phyloP scores from a whole-genome alignment of 1,140 invertebrate species.

The Drosophila mojavensis region DNA sequence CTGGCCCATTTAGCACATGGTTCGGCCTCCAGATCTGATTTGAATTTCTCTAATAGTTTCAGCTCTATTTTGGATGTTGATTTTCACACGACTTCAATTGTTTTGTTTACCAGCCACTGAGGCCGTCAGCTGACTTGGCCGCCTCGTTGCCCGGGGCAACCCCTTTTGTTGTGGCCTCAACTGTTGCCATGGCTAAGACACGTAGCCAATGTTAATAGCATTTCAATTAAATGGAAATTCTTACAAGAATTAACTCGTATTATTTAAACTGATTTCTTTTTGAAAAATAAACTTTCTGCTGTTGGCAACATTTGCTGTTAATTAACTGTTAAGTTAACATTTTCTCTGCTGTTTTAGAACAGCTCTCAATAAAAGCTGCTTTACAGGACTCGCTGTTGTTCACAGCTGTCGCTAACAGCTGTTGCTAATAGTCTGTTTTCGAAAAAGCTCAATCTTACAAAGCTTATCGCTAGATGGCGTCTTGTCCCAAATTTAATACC shows the following conservation, averaged over 20 bases:
- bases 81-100: conserved; percentile 15
- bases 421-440: not conserved
- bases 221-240: not conserved
- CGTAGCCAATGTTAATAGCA: conserved; percentile 15
- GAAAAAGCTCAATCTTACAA: conserved; percentile 4
- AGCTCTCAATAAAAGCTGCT: too few relatives aligned
- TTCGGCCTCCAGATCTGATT: not conserved
- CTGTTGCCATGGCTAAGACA: conserved; percentile 37
- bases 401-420: not conserved
- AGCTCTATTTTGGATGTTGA: conserved; percentile 1
- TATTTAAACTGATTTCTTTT: not conserved
- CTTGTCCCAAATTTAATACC: conserved; percentile 10
- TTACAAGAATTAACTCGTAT: not conserved
- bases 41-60: too few relatives aligned
- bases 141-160: conserved; percentile 43
- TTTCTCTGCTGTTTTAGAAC: too few relatives aligned
- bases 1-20: conserved; percentile 60
- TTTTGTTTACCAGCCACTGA: conserved; percentile 59
- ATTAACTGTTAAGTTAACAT: too few relatives aligned
- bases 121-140: conserved; percentile 52
- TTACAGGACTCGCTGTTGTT: not conserved
- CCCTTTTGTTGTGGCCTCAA: conserved; percentile 40
- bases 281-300: too few relatives aligned
- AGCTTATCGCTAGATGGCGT: conserved; percentile 11
- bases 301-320: too few relatives aligned